These are phyloP conservation scores for Trichonephila clavata DNA, from an alignment of 1,140 invertebrate genomes.

Conservation along the genomic window DNA sequence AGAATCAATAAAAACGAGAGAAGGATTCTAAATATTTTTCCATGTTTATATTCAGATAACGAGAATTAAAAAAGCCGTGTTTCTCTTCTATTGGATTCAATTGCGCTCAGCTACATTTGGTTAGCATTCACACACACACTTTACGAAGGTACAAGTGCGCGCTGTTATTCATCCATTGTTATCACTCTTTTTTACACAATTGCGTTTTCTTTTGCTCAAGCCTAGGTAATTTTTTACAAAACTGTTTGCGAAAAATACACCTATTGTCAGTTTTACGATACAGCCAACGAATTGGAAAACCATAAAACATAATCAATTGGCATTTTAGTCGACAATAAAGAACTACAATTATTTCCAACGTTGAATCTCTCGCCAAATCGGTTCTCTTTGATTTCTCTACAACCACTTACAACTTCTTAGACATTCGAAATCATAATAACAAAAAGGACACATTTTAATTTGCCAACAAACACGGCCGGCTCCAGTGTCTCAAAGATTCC, in stretches of 20 bases:
- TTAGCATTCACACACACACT: too few species aligned
- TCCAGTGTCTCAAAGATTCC: not conserved
- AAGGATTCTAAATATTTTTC: too few species aligned
- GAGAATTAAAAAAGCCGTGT: too few species aligned
- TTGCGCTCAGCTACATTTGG: too few species aligned
- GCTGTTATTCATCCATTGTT: not conserved
- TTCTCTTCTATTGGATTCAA: too few species aligned
- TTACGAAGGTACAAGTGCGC: too few species aligned
- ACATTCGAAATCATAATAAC: too few species aligned
- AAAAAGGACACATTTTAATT: not conserved
- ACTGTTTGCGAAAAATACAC: not conserved
- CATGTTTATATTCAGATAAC: too few species aligned
- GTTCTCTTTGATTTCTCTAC: not conserved
- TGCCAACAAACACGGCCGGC: not conserved
- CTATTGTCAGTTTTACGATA: not conserved
- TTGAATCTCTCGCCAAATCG: not conserved
- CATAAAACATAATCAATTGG: not conserved
- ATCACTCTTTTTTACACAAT: not conserved
- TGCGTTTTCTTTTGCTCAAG: not conserved
- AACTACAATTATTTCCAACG: not conserved
- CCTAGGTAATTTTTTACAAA: not conserved
- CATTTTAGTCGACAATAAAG: not conserved
- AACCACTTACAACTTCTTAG: not conserved
- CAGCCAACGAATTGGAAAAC: not conserved
- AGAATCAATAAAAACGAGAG: too few species aligned